Percentiles rank a stretch among this genome's conserved stretches.
phyloP scores from a whole-genome alignment of 2,113 vertebrate genomes.

The Anas platyrhynchos region DNA sequence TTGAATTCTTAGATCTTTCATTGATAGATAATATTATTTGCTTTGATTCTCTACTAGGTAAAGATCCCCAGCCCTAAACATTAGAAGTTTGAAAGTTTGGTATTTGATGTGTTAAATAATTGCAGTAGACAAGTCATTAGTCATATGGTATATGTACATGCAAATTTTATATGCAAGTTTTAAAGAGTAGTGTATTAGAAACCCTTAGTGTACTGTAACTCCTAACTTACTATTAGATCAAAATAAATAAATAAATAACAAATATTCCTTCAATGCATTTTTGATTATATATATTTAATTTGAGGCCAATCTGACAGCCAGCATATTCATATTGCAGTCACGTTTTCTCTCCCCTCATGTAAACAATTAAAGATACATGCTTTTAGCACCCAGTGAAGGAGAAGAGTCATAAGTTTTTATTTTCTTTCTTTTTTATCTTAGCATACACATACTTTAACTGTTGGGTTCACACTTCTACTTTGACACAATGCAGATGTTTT shows the following conservation, averaged over 20 bases:
- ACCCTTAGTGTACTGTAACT: constrained; percentile 20
- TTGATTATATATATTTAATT: neutral
- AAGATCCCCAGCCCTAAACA: neutral
- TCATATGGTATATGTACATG: constrained; percentile 20
- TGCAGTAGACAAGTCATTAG: constrained; percentile 36
- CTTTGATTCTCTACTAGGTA: neutral
- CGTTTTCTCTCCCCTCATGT: neutral
- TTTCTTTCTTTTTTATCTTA: neutral
- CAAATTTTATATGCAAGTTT: constrained; percentile 29
- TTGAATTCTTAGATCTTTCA: neutral
- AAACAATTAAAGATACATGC: neutral
- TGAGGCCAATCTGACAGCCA: neutral
- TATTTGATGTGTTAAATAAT: constrained; percentile 47
- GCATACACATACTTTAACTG: neutral
- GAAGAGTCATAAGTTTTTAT: neutral
- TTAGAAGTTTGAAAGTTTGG: neutral
- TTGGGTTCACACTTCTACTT: neutral
- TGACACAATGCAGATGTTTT: neutral
- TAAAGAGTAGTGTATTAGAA: neutral
- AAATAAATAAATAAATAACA: neutral
- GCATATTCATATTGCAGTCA: neutral
- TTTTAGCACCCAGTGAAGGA: neutral
- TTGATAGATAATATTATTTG: neutral
- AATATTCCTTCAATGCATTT: constrained; percentile 19
- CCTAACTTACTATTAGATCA: constrained; percentile 31